These are phyloP conservation scores for Chunga burmeisteri DNA, from an alignment of 2,113 vertebrate genomes.

Conservation along the genomic window DNA sequence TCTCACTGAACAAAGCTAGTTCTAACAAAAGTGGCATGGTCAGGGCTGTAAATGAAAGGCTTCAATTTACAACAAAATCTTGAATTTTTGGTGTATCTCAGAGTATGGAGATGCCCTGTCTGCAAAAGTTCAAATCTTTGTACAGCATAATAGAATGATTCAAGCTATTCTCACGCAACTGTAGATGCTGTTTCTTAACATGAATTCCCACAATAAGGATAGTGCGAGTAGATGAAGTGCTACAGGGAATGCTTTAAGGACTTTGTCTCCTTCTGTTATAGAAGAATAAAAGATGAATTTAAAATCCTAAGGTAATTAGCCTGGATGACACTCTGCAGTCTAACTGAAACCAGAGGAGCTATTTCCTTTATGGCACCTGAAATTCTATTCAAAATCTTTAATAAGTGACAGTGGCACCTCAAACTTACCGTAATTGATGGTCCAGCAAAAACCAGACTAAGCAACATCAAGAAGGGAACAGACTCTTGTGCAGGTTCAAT, in stretches of 20 bases:
- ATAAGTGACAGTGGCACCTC: neutral
- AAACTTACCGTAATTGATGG: conserved; percentile 90
- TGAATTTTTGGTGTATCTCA: neutral
- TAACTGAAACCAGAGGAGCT: neutral
- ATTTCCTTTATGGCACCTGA: neutral
- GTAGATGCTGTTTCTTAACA: neutral
- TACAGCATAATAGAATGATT: neutral
- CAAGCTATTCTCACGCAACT: neutral
- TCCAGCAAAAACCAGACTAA: conserved; percentile 93
- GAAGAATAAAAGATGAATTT: neutral
- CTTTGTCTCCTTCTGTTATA: neutral
- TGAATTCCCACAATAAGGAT: neutral
- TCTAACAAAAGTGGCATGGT: neutral
- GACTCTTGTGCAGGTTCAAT: conserved; percentile 93
- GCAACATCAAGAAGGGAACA: conserved; percentile 93
- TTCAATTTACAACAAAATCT: neutral
- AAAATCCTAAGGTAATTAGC: neutral
- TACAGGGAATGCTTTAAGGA: neutral
- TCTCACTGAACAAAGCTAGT: neutral
- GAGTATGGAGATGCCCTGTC: neutral
- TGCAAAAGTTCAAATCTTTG: neutral
- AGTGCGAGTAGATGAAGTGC: neutral
- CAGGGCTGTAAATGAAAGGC: neutral
- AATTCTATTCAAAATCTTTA: neutral
- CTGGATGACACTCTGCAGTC: neutral